Base-by-base conservation (phyloP, 2,113 vertebrate genomes). In the Herpailurus yagouaroundi region DNA sequence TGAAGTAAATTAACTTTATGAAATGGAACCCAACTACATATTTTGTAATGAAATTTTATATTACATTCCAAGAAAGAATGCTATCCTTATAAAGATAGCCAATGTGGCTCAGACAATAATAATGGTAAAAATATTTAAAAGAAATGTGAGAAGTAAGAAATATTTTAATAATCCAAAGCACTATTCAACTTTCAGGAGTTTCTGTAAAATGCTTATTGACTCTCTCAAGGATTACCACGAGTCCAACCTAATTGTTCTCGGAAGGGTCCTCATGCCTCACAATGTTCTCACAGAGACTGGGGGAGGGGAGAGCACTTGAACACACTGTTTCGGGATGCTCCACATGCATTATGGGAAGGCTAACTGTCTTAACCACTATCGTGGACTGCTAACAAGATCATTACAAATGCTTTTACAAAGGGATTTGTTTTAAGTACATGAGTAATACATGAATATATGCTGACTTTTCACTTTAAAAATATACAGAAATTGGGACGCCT, bases 1-100 rank as follows among this genome's bases (percentile, higher is more conserved):
- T 91, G 94, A 98, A 98, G 74, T 97, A 97, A 98, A 98, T 97
- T 98, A 98, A 98, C 88, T 97, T 98, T 96, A 97, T 97, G 96
- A 97, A 96, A 97, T 91, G 95, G 96, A 97, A 96, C 77, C 23
- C 84, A 95, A 96, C 60, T 93, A 96, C 97, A 96, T 97, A 97
- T 91, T 98, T 97, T 97, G 88, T 92, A 91, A 93, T 97, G 96
- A 98, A 98, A 98, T 97, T 96, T 97, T 97, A 97, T 97, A 98
- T 97, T 96, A 95, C 94, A 95, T 89, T 97, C 97, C 96, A 97
- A 95, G 97, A 97, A 98, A 96, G 96, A 97, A 97, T 97, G 96
- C 48, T 97, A 68, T 97, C 90, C 97, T 97, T 98, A 96, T 86
- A 89, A 98, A 97, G 92, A 97, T 88, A 97, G 95, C 92, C 97